phyloP scores from a whole-genome alignment of 2,888 invertebrate genomes.

The Acleris sparsana region DNA sequence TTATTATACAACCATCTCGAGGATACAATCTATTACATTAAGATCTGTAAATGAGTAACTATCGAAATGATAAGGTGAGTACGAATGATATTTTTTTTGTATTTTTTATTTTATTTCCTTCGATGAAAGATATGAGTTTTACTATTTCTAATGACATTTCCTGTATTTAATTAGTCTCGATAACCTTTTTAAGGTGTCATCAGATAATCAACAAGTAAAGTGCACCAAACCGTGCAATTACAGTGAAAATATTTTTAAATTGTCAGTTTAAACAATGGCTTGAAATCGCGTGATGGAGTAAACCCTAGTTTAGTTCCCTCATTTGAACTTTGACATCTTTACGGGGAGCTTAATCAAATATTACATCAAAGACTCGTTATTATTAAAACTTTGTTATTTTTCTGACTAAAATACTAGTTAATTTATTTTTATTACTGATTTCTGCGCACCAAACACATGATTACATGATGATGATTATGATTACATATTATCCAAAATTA shows the following conservation, averaged over 20 bases:
- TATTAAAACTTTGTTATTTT: background rate
- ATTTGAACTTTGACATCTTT: conserved; percentile 59
- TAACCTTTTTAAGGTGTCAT: conserved; percentile 7
- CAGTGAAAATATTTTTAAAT: conserved; percentile 15
- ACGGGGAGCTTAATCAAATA: conserved; percentile 18
- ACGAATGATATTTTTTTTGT: background rate
- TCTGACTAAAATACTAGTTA: too few species aligned
- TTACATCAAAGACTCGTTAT: background rate
- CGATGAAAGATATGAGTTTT: too few species aligned
- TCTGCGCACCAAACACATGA: too few species aligned
- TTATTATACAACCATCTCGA: too few species aligned
- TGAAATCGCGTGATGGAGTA: conserved; percentile 11
- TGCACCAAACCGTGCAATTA: conserved; percentile 18
- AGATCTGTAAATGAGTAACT: too few species aligned
- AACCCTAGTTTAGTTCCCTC: conserved; percentile 46
- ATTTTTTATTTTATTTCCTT: too few species aligned
- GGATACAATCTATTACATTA: too few species aligned
- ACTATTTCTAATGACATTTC: background rate
- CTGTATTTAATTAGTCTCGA: conserved; percentile 14
- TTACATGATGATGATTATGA: too few species aligned
- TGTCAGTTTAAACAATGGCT: conserved; percentile 23
- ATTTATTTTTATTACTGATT: too few species aligned
- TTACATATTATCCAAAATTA: too few species aligned
- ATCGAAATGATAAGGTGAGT: too few species aligned
- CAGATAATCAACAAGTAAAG: conserved; percentile 10